These are phyloP conservation scores for Drosophila mojavensis DNA, from an alignment of 1,140 invertebrate species.

Conservation along the genomic window DNA sequence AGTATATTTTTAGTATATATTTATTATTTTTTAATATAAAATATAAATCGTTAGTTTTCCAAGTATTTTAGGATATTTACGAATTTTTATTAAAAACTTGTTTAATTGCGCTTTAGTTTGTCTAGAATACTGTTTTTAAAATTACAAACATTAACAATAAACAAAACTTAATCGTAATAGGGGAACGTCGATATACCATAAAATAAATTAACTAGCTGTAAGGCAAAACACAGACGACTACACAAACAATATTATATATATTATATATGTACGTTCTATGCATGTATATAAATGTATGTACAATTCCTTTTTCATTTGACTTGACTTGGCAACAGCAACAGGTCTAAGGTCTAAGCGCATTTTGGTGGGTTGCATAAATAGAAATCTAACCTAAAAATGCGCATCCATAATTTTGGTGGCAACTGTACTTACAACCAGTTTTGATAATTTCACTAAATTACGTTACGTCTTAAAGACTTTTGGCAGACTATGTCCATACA, in stretches of 20 bases:
- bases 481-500: slow-evolving; percentile 88
- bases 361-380: slow-evolving; percentile 61
- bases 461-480: slow-evolving; percentile 55
- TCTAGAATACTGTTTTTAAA: slow-evolving; percentile 75
- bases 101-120: slow-evolving; percentile 52
- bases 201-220: slow-evolving; percentile 61
- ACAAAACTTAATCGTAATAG: slow-evolving; percentile 38
- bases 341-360: slow-evolving; percentile 53
- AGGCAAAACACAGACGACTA: slow-evolving; percentile 26
- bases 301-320: slow-evolving; percentile 30
- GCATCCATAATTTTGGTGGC: not conserved
- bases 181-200: slow-evolving; percentile 55
- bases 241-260: slow-evolving; percentile 1
- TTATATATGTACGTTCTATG: not conserved
- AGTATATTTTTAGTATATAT: not conserved
- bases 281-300: slow-evolving; percentile 27
- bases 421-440: slow-evolving; percentile 8
- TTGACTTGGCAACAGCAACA: slow-evolving; percentile 57
- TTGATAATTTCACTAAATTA: slow-evolving; percentile 16
- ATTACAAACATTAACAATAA: slow-evolving; percentile 59
- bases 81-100: slow-evolving; percentile 25
- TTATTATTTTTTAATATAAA: not conserved
- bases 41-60: not conserved
- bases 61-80: slow-evolving; percentile 54
- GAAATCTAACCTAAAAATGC: slow-evolving; percentile 7